Evolutionary conservation across 2,113 vertebrate genomes (phyloP).

Genomic region (Mungos mungo): DNA sequence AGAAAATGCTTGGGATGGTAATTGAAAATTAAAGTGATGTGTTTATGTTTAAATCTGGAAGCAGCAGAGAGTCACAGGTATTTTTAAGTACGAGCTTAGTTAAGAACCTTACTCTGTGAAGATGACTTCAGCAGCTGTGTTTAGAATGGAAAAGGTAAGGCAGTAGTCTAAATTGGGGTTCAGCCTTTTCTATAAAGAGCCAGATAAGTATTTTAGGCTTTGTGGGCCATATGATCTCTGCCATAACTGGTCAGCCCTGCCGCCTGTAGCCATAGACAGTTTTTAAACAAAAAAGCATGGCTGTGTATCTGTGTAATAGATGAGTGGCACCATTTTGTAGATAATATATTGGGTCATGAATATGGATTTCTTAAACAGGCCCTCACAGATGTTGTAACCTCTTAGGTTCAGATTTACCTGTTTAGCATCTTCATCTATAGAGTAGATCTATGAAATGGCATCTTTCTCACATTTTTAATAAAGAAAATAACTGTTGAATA

Average conservation of each 20-base stretch:
- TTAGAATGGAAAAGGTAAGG: neutral
- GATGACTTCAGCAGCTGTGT: neutral
- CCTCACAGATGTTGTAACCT: neutral
- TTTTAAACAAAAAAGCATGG: neutral
- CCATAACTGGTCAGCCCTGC: neutral
- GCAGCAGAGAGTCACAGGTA: neutral
- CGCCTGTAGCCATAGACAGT: neutral
- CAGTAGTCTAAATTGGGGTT: neutral
- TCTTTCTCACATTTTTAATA: slow-evolving; percentile 25
- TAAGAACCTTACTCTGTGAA: slow-evolving; percentile 20
- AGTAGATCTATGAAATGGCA: neutral
- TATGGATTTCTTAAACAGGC: neutral
- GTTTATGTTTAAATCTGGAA: neutral
- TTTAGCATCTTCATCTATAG: neutral
- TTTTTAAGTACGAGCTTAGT: neutral
- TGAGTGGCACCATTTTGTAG: neutral
- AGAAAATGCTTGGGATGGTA: neutral
- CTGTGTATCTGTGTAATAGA: neutral
- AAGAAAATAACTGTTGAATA: neutral
- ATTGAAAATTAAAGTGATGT: slow-evolving; percentile 25
- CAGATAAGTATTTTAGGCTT: neutral
- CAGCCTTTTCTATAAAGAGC: neutral
- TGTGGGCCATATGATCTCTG: neutral
- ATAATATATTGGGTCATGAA: neutral
- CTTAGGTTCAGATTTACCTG: neutral